Conservation (phyloP, 1,140 invertebrate species). For the Samia ricini region DNA sequence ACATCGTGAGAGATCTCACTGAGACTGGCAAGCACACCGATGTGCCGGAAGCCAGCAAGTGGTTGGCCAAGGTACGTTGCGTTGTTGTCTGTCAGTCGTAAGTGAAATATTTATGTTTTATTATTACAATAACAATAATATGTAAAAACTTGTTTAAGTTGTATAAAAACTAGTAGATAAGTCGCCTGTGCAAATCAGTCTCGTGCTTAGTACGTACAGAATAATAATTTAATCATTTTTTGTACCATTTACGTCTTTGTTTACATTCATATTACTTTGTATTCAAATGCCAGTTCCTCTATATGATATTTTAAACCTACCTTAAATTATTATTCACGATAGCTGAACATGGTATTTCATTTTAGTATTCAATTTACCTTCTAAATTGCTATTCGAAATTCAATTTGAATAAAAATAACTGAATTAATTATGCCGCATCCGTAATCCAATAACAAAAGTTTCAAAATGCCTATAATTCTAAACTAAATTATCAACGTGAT, state of each 20-base stretch:
- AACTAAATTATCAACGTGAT: too few relatives aligned
- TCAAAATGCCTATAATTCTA: too few relatives aligned
- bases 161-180: slow-evolving; percentile 20
- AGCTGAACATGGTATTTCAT: too few relatives aligned
- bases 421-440: too few relatives aligned
- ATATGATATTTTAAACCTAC: too few relatives aligned
- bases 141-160: slow-evolving; percentile 18
- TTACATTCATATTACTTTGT: slow-evolving; percentile 1
- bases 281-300: not conserved
- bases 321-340: not conserved
- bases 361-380: too few relatives aligned
- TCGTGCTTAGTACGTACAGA: not conserved
- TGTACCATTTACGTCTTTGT: not conserved
- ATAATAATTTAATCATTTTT: not conserved
- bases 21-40: slow-evolving; percentile 84
- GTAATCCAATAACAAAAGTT: too few relatives aligned
- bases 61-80: slow-evolving; percentile 85
- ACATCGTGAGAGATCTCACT: slow-evolving; percentile 89
- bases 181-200: not conserved
- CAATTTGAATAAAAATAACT: too few relatives aligned
- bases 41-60: slow-evolving; percentile 86
- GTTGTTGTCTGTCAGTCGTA: slow-evolving; percentile 51
- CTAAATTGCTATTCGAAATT: too few relatives aligned
- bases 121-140: not conserved
- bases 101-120: slow-evolving; percentile 22